Conservation (phyloP, 2,797 vertebrate genomes). For the Apogon talboti region DNA sequence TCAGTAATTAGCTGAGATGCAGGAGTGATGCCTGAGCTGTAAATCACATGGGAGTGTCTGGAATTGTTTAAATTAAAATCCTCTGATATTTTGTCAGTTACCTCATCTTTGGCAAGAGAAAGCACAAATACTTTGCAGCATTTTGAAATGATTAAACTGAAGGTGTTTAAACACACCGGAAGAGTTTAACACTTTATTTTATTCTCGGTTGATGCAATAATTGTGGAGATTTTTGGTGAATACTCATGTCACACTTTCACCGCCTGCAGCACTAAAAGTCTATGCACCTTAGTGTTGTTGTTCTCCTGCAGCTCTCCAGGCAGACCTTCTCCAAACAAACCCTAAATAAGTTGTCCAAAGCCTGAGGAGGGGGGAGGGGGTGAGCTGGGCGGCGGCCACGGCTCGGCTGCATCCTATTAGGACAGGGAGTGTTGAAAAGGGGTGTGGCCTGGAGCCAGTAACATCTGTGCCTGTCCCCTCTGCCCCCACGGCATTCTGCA, state of each 20-base stretch:
- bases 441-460: conserved; percentile 79
- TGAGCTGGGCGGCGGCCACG: conserved; percentile 70
- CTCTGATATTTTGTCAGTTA: conserved; percentile 36
- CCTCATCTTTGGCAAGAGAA: background rate
- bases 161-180: conserved; percentile 14
- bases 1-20: conserved; percentile 46
- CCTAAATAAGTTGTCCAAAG: conserved; percentile 63
- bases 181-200: conserved; percentile 16
- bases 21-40: conserved; percentile 33
- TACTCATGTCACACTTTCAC: conserved; percentile 10
- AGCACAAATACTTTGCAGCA: conserved; percentile 1
- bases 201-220: conserved; percentile 3
- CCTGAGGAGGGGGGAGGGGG: conserved; percentile 23
- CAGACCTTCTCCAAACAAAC: conserved; percentile 66
- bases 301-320: conserved; percentile 62
- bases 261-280: conserved; percentile 19
- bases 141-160: conserved; percentile 8
- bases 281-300: conserved; percentile 56
- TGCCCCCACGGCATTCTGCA: conserved; percentile 72
- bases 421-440: conserved; percentile 80
- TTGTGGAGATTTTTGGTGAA: background rate
- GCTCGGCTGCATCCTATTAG: conserved; percentile 79
- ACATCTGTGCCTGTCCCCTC: conserved; percentile 83
- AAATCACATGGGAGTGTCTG: conserved; percentile 55
- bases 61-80: conserved; percentile 57